These are phyloP conservation scores for Euthynnus affinis DNA, from an alignment of 2,797 vertebrate species.

Conservation along the genomic window DNA sequence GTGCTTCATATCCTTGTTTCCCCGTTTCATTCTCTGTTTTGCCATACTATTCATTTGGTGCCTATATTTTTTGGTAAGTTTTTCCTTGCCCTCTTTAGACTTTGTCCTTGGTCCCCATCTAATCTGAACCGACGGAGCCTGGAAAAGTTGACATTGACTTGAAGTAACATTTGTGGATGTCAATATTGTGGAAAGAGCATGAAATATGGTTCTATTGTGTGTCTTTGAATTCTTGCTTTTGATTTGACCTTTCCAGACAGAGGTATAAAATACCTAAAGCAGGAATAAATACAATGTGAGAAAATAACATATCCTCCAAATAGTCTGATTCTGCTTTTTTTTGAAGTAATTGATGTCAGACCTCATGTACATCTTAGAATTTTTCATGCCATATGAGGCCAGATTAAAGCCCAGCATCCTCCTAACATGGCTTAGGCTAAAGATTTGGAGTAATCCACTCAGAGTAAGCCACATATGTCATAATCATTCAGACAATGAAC, in stretches of 20 bases:
- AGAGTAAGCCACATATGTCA: background rate
- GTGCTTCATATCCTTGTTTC: background rate
- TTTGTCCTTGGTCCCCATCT: background rate
- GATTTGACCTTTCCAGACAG: background rate
- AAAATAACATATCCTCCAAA: background rate
- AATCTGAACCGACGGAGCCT: conserved; percentile 6
- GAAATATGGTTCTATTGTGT: background rate
- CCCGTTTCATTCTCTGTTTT: background rate
- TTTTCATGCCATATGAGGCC: background rate
- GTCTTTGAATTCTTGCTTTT: background rate
- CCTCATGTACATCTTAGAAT: background rate
- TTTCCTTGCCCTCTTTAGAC: background rate
- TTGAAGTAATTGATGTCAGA: too few relatives aligned
- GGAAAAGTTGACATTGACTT: conserved; percentile 12
- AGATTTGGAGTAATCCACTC: background rate
- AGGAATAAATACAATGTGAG: background rate
- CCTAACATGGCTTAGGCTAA: background rate
- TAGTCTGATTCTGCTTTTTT: background rate
- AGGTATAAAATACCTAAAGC: background rate
- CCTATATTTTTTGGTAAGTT: background rate
- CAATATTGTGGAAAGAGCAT: background rate
- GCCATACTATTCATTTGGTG: background rate
- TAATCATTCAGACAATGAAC: background rate
- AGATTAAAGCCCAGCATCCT: background rate
- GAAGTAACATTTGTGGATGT: conserved; percentile 1